Evolutionary conservation across 2,888 invertebrate species (phyloP).

Genomic region (Dynastes grantii): DNA sequence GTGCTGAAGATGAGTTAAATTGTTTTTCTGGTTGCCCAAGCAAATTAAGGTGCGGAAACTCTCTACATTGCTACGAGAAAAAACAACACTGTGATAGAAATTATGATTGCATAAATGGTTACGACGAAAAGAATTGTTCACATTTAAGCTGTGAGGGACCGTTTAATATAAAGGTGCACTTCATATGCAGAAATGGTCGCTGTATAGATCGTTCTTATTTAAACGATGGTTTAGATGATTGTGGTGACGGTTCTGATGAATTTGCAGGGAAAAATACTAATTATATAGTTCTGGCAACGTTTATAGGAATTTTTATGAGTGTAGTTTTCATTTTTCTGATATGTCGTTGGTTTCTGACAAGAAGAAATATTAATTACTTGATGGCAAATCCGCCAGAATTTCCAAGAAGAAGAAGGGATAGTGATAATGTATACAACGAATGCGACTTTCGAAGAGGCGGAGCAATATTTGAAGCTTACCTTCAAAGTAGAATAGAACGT

Average conservation of each 20-base stretch:
- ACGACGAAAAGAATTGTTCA: slow-evolving; percentile 59
- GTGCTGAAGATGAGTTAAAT: slow-evolving; percentile 57
- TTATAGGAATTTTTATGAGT: slow-evolving; percentile 51
- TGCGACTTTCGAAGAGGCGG: slow-evolving; percentile 57
- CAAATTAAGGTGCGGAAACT: slow-evolving; percentile 54
- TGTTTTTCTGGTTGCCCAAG: slow-evolving; percentile 52
- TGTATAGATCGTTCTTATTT: slow-evolving; percentile 55
- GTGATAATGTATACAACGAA: slow-evolving; percentile 47
- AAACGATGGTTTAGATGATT: slow-evolving; percentile 58
- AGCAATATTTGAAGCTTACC: slow-evolving; percentile 59
- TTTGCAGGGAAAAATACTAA: slow-evolving; percentile 25
- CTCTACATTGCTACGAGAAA: slow-evolving; percentile 54
- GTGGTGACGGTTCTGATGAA: slow-evolving; percentile 60
- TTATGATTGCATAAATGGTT: slow-evolving; percentile 56
- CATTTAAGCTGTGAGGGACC: slow-evolving; percentile 54
- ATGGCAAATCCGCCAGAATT: slow-evolving; percentile 60
- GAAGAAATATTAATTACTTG: slow-evolving; percentile 55
- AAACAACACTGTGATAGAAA: slow-evolving; percentile 57
- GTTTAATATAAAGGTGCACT: slow-evolving; percentile 52
- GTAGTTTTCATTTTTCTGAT: slow-evolving; percentile 53
- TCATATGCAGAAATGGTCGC: slow-evolving; percentile 57
- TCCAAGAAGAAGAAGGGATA: slow-evolving; percentile 58
- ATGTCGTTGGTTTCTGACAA: slow-evolving; percentile 55
- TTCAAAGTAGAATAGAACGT: slow-evolving; percentile 47
- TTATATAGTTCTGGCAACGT: slow-evolving; percentile 32